Evolutionary conservation across 2,888 invertebrate genomes (phyloP), one percentile per base, ranked within the genome.

Genomic region (Himalopsyche kuldschensis): DNA sequence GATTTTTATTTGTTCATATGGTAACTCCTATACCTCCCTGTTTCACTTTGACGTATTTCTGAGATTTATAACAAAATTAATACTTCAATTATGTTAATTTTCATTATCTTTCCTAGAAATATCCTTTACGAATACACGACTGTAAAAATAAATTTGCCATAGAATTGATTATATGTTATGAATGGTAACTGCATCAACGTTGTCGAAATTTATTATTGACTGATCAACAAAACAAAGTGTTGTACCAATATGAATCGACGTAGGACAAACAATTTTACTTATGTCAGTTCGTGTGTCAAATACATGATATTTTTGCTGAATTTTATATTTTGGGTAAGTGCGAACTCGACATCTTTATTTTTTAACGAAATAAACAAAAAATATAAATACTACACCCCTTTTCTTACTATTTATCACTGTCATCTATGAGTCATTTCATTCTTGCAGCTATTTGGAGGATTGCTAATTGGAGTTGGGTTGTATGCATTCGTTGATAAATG

Each of bases 401-500:
- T 41, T 47, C 27, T 78, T 81, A 27, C 17, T 48, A 24, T 35
- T 75, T 82, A 75, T 48, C 63, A 79, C 35, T 32, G n/a, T 85
- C 20, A 41, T 81, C 35, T 79, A 75, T 82, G 79, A 80, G 47
- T 85, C 78, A 85, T 83, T 86, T 84, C 89, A 86, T 87, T 90
- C 87, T 93, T 94, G 84, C 93, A 98, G 98, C 90, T 98, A 81
- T 94, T 97, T 87, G 98, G 98, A 82, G 97, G 97, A 32, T 90
- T 97, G 15, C 90, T 98, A 76, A 95, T 98, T 83, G 97, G 95
- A 8, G 95, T 98, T 84, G 98, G 98, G 8, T 91, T 97, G 4
- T 98, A 98, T 90, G 97, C 98, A 0, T 97, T 97, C 88, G 95
- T 97, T 85, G 98, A 98, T 88, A 98, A 98, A 92, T 97, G 97